Evolutionary conservation across 1,140 invertebrate genomes (phyloP).

Genomic region (Leptinotarsa undecemlineata): DNA sequence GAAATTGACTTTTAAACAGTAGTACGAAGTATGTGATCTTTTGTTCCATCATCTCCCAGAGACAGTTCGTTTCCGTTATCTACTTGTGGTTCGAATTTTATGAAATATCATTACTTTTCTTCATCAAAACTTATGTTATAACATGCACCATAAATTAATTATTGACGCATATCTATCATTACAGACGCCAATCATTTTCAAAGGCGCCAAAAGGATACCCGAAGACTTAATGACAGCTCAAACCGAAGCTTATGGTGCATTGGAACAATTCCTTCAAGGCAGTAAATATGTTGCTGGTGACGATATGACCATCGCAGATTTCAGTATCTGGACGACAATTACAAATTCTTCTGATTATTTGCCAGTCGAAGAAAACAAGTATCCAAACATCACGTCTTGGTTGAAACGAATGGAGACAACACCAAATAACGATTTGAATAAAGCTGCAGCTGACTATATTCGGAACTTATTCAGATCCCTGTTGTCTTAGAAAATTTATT

Average conservation of each 20-base stretch:
- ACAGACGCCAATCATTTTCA: neutral
- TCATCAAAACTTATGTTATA: no score
- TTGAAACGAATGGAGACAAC: slow-evolving; percentile 35
- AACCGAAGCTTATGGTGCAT: slow-evolving; percentile 24
- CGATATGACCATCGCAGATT: slow-evolving; percentile 38
- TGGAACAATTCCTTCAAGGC: slow-evolving; percentile 37
- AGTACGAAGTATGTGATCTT: no score
- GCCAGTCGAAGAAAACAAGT: neutral
- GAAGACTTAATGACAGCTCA: neutral
- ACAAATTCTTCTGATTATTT: slow-evolving; percentile 23
- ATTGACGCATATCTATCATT: neutral
- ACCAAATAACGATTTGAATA: slow-evolving; percentile 54
- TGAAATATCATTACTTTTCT: no score
- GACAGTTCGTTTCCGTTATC: no score
- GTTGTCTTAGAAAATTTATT: no score
- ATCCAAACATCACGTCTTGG: slow-evolving; percentile 1
- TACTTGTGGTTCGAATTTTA: no score
- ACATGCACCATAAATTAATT: no score
- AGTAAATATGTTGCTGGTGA: slow-evolving; percentile 35
- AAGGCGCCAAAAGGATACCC: neutral
- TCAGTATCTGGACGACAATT: slow-evolving; percentile 29
- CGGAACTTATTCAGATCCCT: no score
- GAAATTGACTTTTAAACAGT: no score
- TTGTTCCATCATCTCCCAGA: no score
- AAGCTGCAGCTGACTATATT: slow-evolving; percentile 19